phyloP scores from a whole-genome alignment of 2,797 vertebrate species.

The Bufotes viridis region DNA sequence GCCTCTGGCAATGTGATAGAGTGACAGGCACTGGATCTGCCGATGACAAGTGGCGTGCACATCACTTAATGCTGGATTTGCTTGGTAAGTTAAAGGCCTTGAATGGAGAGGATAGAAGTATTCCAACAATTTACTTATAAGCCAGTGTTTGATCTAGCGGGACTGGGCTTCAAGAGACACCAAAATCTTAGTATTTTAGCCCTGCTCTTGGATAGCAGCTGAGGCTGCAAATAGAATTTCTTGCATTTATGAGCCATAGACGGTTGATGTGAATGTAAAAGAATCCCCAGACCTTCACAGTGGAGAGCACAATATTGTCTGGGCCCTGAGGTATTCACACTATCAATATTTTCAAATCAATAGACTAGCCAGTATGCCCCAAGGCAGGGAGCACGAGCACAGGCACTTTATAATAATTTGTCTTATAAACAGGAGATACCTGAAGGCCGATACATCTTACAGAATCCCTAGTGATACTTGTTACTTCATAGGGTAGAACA shows the following conservation, averaged over 20 bases:
- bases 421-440: conserved; percentile 38
- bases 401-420: conserved; percentile 44
- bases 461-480: conserved; percentile 19
- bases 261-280: background rate
- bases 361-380: conserved; percentile 9
- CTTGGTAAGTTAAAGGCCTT: conserved; percentile 18
- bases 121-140: conserved; percentile 11
- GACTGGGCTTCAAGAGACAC: background rate
- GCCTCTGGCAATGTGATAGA: conserved; percentile 33
- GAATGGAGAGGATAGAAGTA: background rate
- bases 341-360: conserved; percentile 51
- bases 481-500: background rate
- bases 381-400: background rate
- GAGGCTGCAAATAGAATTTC: conserved; percentile 10
- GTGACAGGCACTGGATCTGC: conserved; percentile 11
- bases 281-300: background rate
- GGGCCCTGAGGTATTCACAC: background rate
- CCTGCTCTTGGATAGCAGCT: background rate
- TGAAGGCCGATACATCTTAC: conserved; percentile 25
- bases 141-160: background rate
- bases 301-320: background rate
- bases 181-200: background rate
- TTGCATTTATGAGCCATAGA: background rate
- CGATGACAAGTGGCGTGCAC: conserved; percentile 13
- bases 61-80: conserved; percentile 24